Evolutionary conservation across 2,888 invertebrate genomes (phyloP), one percentile per base, ranked within the genome.

Genomic region (Hololepta plana): DNA sequence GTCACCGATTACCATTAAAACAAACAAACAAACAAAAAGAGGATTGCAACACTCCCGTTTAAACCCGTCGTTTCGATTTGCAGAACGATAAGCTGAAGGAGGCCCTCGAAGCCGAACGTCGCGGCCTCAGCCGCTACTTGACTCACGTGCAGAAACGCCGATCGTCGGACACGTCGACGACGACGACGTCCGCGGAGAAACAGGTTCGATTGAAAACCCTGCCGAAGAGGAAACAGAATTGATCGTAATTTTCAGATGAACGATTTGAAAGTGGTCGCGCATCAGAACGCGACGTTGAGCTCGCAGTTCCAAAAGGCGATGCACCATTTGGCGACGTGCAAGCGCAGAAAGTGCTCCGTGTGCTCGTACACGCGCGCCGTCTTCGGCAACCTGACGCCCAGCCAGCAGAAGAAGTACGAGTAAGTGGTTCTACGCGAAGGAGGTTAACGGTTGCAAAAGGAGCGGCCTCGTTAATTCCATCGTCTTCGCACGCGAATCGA

Each of bases 61-160:
- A n/a, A n/a, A 17, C 17, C 7, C n/a, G 17, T 17, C n/a, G 17
- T 23, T 24, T 20, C 20, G n/a, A 16, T 34, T 43, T 51, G 3
- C 44, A 67, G 67, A 67, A 67, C 43, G 60, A 60, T 37, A 53
- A 59, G 31, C 44, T 67, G 34, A 65, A 64, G 41, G 64, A 65
- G 41, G 60, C 59, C 22, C 44, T 67, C 24, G 57, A 61, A 29
- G 49, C 55, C 4, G 63, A 64, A 38, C 53, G 61, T 26, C 55
- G 55, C 37, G 60, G 60, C 28, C 46, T 61, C 30, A 59, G 55
- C 29, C 53, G 55, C 36, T 50, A 54, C 39, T 35, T 53, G 36
- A 44, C 43, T 35, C 41, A 43, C 36, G 21, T 45, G 24, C 41
- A 44, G 40, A 42, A 44, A 39, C 30, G 33, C 24, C 20, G 24